These are phyloP conservation scores for Zaprionus davidi DNA, from an alignment of 1,140 invertebrate species.

Conservation along the genomic window DNA sequence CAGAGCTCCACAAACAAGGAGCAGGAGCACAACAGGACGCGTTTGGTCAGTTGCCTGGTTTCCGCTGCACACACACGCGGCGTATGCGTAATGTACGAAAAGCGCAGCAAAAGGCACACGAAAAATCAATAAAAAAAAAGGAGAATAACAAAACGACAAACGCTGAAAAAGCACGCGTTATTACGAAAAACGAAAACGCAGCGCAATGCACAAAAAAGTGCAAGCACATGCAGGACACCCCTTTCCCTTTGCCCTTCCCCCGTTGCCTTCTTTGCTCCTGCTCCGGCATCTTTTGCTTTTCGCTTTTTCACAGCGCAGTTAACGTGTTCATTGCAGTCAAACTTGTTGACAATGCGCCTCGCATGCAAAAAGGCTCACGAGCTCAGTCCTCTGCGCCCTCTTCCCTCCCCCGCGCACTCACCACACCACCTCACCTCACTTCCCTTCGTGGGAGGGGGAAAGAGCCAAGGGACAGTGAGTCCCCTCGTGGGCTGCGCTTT, in stretches of 20 bases:
- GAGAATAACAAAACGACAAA: conserved; percentile 20
- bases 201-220: conserved; percentile 47
- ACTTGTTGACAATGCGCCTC: conserved; percentile 75
- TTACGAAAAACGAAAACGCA: conserved; percentile 42
- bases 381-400: background rate
- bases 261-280: background rate
- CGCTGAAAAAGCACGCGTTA: conserved; percentile 3
- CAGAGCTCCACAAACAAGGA: conserved; percentile 58
- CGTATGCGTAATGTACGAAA: conserved; percentile 73
- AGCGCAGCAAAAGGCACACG: conserved; percentile 58
- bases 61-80: conserved; percentile 73
- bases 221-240: conserved; percentile 45
- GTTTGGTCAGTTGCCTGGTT: conserved; percentile 77
- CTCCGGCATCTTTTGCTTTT: background rate
- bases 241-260: background rate
- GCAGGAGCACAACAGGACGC: conserved; percentile 52
- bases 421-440: background rate
- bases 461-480: background rate
- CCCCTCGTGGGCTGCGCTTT: conserved; percentile 45
- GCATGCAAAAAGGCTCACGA: conserved; percentile 38
- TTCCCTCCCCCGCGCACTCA: background rate
- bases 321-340: conserved; percentile 70
- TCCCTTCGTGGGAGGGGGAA: background rate
- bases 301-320: conserved; percentile 50
- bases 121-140: conserved; percentile 73